Conservation (phyloP, 35 echinoderm and acorn worm species). For the Eucidaris tribuloides region DNA sequence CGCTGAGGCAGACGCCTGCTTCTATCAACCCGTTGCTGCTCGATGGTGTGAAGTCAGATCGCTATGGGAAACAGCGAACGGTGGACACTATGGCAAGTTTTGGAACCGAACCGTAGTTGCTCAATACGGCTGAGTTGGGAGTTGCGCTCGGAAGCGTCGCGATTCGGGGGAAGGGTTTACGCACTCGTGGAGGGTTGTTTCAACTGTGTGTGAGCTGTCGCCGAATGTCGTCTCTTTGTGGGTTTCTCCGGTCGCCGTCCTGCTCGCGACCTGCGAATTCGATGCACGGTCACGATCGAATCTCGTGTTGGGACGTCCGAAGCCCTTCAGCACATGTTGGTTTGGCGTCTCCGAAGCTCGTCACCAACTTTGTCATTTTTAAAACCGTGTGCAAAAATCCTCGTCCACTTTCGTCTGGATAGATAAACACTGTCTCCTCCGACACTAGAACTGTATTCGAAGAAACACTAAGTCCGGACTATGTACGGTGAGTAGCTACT, state of each 20-base stretch:
- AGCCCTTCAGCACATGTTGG: constrained; percentile 50
- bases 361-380: constrained; percentile 91
- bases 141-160: constrained; percentile 13
- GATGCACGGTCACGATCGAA: constrained; percentile 64
- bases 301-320: background rate
- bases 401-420: constrained; percentile 69
- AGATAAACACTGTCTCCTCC: constrained; percentile 89
- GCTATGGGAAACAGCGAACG: constrained; percentile 4
- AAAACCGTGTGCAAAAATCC: constrained; percentile 84
- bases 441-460: constrained; percentile 82
- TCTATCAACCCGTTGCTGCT: background rate
- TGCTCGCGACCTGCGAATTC: constrained; percentile 25
- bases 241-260: constrained; percentile 7
- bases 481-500: constrained; percentile 43
- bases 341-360: constrained; percentile 71
- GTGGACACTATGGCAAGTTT: constrained; percentile 28
- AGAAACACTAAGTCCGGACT: constrained; percentile 84
- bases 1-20: background rate
- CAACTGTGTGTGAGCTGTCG: constrained; percentile 85
- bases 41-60: background rate
- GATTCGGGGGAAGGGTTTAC: constrained; percentile 6
- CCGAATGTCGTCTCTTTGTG: constrained; percentile 94
- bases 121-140: background rate
- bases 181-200: background rate
- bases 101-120: constrained; percentile 15